Evolutionary conservation across 1,140 invertebrate species (phyloP).

Genomic region (Oncopodura yosiiana): DNA sequence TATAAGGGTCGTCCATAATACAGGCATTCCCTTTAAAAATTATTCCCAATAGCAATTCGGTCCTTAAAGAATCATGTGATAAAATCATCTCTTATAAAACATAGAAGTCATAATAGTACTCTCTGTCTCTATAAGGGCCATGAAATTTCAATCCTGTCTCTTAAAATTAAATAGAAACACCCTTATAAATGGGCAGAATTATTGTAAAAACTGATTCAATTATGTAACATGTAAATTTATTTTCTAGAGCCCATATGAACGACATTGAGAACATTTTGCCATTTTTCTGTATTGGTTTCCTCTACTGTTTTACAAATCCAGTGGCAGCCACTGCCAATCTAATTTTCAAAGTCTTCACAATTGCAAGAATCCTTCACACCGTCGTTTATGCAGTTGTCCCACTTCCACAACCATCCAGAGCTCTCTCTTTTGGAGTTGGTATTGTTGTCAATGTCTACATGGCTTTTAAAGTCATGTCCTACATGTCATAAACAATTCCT

Average conservation of each 20-base stretch:
- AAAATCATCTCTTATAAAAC: no score
- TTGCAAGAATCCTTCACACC: conserved; percentile 51
- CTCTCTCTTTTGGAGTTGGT: conserved; percentile 46
- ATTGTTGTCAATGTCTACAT: conserved; percentile 46
- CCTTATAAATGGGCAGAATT: background rate
- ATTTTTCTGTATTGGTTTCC: conserved; percentile 50
- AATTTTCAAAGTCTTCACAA: conserved; percentile 51
- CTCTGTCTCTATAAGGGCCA: no score
- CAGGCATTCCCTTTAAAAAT: no score
- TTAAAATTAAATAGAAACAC: no score
- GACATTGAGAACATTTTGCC: conserved; percentile 59
- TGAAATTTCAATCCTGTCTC: no score
- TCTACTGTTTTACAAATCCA: conserved; percentile 53
- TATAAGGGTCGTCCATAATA: no score
- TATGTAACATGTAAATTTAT: conserved; percentile 25
- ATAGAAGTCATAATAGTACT: no score
- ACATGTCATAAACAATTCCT: no score
- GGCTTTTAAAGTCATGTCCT: conserved; percentile 35
- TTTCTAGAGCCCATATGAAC: conserved; percentile 54
- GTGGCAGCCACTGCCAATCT: conserved; percentile 43
- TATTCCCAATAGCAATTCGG: no score
- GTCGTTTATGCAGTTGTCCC: conserved; percentile 48
- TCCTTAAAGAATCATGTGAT: no score
- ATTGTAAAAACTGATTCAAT: background rate
- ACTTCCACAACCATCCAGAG: conserved; percentile 50